Conservation (phyloP, 2,113 vertebrate species). For the Neoarius graeffei region DNA sequence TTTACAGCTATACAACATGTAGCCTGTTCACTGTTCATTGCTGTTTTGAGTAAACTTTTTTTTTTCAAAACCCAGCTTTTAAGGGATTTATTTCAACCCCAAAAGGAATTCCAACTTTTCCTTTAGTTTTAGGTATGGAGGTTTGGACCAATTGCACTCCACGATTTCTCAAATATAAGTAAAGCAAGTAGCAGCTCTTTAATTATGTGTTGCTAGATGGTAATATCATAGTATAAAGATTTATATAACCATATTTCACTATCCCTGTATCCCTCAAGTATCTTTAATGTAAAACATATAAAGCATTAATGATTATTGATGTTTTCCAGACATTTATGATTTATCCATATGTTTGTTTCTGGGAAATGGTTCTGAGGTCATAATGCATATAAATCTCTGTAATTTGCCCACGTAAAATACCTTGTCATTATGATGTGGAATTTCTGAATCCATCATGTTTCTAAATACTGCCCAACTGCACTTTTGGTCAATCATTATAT, state of each 20-base stretch:
- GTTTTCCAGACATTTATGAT: constrained; percentile 8
- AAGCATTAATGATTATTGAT: constrained; percentile 27
- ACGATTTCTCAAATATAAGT: background rate
- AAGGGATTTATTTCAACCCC: background rate
- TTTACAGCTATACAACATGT: background rate
- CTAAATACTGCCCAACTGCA: background rate
- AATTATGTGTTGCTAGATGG: constrained; percentile 18
- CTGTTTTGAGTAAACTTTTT: background rate
- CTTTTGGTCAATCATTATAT: constrained; percentile 3
- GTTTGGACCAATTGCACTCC: constrained; percentile 16
- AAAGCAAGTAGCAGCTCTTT: constrained; percentile 17
- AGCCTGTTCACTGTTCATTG: background rate
- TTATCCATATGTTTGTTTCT: constrained; percentile 8
- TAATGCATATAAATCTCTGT: background rate
- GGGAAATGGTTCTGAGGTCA: background rate
- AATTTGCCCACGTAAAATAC: background rate
- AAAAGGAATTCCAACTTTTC: background rate
- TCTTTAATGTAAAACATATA: constrained; percentile 7
- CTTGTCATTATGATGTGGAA: constrained; percentile 13
- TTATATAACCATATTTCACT: constrained; percentile 19
- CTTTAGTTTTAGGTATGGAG: background rate
- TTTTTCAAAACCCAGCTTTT: background rate
- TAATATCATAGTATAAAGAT: constrained; percentile 29
- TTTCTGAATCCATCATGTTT: background rate
- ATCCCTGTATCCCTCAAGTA: constrained; percentile 2